These are phyloP conservation scores for Oscheius sp. DNA, from an alignment of 2,888 invertebrate species.

Conservation along the genomic window DNA sequence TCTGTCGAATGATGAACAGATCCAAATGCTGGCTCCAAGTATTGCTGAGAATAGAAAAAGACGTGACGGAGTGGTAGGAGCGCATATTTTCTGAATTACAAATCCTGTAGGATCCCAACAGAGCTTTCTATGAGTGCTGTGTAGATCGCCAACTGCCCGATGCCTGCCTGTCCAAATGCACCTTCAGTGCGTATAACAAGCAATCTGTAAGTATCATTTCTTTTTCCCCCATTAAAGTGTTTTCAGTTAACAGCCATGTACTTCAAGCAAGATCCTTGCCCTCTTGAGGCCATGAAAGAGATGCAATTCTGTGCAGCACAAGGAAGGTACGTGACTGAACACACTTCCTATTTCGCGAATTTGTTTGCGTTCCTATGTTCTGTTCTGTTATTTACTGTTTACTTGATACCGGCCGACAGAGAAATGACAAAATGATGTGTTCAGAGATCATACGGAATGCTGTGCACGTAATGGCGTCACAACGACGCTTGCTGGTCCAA, in stretches of 20 bases:
- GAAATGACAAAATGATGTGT: constrained; percentile 13
- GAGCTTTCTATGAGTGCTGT: constrained; percentile 69
- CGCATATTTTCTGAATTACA: neutral
- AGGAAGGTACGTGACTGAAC: constrained; percentile 46
- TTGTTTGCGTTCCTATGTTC: neutral
- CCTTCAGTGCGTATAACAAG: constrained; percentile 63
- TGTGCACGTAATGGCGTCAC: constrained; percentile 69
- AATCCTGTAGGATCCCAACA: constrained; percentile 62
- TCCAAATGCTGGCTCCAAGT: constrained; percentile 45
- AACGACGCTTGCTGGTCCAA: constrained; percentile 67
- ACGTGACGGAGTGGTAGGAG: neutral
- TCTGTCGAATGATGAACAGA: constrained; percentile 44
- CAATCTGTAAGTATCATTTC: constrained; percentile 44
- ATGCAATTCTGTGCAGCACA: constrained; percentile 70
- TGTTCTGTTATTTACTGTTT: neutral
- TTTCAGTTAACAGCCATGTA: constrained; percentile 64
- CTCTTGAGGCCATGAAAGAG: constrained; percentile 68
- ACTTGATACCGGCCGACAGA: neutral
- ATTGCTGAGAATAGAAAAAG: constrained; percentile 38
- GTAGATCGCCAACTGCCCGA: constrained; percentile 69
- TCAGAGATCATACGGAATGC: constrained; percentile 64
- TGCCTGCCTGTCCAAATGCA: constrained; percentile 67
- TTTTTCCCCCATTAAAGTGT: neutral
- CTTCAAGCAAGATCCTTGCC: constrained; percentile 70
- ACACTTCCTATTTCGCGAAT: too few species aligned